Conservation (phyloP, 2,797 vertebrate species). For the Microhierax caerulescens region DNA sequence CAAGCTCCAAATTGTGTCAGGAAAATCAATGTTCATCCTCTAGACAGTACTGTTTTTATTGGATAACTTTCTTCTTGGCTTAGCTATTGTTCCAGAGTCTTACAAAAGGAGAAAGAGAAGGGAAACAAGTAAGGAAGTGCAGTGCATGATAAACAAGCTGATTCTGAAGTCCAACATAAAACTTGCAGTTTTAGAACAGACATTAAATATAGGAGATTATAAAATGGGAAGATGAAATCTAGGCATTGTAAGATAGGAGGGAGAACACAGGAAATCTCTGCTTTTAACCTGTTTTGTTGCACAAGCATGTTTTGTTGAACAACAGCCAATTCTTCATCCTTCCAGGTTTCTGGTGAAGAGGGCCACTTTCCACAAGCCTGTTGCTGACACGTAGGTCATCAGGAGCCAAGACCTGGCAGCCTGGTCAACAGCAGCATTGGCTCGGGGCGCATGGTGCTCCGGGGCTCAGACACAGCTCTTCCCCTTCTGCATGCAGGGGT, state of each 20-base stretch:
- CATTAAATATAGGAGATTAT: not conserved
- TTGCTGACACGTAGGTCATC: not conserved
- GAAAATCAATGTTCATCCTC: not conserved
- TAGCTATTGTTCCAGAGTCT: not conserved
- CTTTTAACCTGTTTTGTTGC: not conserved
- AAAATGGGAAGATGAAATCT: not conserved
- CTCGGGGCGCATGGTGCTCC: accelerated
- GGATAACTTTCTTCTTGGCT: not conserved
- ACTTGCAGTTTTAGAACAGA: not conserved
- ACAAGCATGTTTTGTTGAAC: not conserved
- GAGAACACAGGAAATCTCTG: not conserved
- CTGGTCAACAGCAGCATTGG: not conserved
- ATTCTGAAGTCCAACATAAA: slow-evolving; percentile 1
- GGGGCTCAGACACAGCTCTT: not conserved
- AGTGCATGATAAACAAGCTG: not conserved
- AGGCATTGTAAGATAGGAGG: not conserved
- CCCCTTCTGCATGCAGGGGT: not conserved
- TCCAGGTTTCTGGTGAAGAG: not conserved
- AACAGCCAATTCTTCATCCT: not conserved
- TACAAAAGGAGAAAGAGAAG: not conserved
- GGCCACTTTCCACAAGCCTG: not conserved
- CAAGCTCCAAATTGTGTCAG: not conserved
- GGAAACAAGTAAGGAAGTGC: not conserved
- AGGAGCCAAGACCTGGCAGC: not conserved
- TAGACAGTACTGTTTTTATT: not conserved